A percentile compares a stretch with the other conserved stretches of the same genome.
phyloP scores from a whole-genome alignment of 2,888 invertebrate genomes.

The Scaptodrosophila latifasciaeformis region DNA sequence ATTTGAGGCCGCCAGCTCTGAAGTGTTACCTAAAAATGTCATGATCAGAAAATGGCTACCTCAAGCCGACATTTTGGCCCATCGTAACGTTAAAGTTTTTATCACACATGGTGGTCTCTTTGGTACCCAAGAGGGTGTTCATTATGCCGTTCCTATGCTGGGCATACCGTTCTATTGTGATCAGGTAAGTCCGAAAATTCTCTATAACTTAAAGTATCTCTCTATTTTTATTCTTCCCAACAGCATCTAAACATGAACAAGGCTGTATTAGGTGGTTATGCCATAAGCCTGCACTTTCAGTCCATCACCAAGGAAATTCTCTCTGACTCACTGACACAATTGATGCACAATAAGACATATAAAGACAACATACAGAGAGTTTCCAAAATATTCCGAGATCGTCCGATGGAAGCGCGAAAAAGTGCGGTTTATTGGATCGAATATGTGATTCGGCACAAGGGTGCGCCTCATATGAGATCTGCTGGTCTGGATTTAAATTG shows the following conservation, averaged over 20 bases:
- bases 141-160: conserved; percentile 75
- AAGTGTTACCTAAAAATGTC: conserved; percentile 74
- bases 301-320: conserved; percentile 66
- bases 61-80: conserved; percentile 76
- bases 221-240: conserved; percentile 2
- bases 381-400: conserved; percentile 73
- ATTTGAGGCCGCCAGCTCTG: conserved; percentile 74
- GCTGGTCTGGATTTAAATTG: conserved; percentile 71
- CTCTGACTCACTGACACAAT: conserved; percentile 62
- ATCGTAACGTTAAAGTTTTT: conserved; percentile 75
- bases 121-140: conserved; percentile 75
- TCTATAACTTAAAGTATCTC: background rate
- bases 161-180: conserved; percentile 76
- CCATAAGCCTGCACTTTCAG: conserved; percentile 68
- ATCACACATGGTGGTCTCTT: conserved; percentile 75
- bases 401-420: conserved; percentile 68
- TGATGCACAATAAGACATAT: conserved; percentile 73
- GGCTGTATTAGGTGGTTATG: conserved; percentile 71
- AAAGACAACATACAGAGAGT: conserved; percentile 64
- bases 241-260: conserved; percentile 73
- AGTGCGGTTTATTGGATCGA: conserved; percentile 76
- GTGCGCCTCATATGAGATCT: conserved; percentile 72
- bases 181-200: conserved; percentile 56
- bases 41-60: conserved; percentile 77
- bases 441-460: conserved; percentile 74